Evolutionary conservation across 2,113 vertebrate genomes (phyloP).

Genomic region (Dromaius novaehollandiae): DNA sequence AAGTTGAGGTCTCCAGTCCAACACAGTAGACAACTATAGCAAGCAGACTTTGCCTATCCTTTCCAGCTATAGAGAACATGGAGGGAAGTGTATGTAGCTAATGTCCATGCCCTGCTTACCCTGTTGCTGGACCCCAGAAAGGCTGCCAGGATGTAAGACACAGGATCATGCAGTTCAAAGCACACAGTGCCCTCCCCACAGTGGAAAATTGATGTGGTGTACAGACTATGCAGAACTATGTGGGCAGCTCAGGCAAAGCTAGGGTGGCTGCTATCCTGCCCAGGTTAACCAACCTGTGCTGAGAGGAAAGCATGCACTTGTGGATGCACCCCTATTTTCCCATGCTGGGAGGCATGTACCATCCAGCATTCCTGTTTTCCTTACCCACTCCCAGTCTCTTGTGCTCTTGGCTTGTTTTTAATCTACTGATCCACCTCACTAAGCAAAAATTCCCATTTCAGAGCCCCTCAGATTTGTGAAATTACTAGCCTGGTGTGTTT

Average conservation of each 20-base stretch:
- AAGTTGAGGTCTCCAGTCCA: not conserved
- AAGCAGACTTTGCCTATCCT: not conserved
- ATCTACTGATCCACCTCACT: not conserved
- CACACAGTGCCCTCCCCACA: fast-evolving
- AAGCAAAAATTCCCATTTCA: not conserved
- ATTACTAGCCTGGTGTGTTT: not conserved
- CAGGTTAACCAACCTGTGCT: not conserved
- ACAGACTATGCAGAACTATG: fast-evolving
- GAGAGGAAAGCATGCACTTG: not conserved
- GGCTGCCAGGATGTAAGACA: not conserved
- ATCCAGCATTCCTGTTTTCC: not conserved
- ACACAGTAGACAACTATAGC: not conserved
- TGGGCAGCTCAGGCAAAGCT: not conserved
- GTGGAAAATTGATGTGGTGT: fast-evolving
- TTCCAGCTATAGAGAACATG: not conserved
- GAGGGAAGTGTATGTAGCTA: not conserved
- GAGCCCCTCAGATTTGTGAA: not conserved
- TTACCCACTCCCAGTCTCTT: not conserved
- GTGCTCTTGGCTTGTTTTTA: not conserved
- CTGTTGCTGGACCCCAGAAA: not conserved
- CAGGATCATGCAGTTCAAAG: fast-evolving
- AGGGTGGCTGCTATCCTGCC: not conserved
- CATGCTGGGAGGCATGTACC: not conserved
- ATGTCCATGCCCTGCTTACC: not conserved
- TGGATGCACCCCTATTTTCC: not conserved